Evolutionary conservation across 2,113 vertebrate species (phyloP).

Genomic region (Sinocyclocheilus rhinocerous): DNA sequence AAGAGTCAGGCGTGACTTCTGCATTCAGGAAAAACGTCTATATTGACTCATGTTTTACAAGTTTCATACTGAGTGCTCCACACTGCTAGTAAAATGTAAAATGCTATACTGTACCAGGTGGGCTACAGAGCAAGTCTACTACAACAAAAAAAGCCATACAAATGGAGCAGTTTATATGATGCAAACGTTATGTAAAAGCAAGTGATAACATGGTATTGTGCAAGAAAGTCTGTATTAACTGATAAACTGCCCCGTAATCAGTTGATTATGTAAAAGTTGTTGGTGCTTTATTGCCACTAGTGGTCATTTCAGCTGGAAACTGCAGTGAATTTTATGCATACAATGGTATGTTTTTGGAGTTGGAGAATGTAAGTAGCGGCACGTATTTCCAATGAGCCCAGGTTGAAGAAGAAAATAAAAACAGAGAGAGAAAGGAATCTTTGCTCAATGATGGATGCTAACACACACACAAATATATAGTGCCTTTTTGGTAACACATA

Average conservation of each 20-base stretch:
- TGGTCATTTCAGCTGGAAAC: background rate
- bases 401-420: background rate
- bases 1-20: too few relatives aligned
- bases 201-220: too few relatives aligned
- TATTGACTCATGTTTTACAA: background rate
- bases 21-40: too few relatives aligned
- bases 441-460: background rate
- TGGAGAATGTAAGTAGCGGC: background rate
- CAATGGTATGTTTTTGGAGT: background rate
- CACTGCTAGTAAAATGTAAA: background rate
- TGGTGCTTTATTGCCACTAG: background rate
- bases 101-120: background rate
- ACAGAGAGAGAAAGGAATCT: background rate
- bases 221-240: too few relatives aligned
- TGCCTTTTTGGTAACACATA: conserved; percentile 6
- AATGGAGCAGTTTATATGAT: background rate
- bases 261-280: background rate
- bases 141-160: background rate
- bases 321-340: background rate
- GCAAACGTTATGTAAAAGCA: background rate
- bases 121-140: background rate
- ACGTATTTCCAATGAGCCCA: background rate
- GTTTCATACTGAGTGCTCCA: background rate
- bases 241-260: background rate
- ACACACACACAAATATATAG: background rate